A percentile compares a stretch with the other conserved stretches of the same genome.
These are phyloP conservation scores for Hydractinia echinata DNA, from an alignment of 30 jellyfish, hydroid and myxozoan species.

Conservation along the genomic window DNA sequence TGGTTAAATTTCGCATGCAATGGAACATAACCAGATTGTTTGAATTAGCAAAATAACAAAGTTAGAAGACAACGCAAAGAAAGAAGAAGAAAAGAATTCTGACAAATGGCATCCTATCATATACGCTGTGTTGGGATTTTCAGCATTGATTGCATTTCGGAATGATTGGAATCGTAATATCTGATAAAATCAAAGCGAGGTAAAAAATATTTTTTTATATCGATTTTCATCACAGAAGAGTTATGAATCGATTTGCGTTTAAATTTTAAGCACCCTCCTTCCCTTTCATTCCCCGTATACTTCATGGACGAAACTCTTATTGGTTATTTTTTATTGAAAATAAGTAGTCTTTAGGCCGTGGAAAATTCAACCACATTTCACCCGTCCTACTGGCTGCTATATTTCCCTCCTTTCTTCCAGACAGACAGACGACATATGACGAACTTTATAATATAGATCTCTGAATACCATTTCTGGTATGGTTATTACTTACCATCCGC, in stretches of 20 bases:
- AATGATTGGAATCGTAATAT: conserved; percentile 19
- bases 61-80: background rate
- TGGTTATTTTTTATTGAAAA: background rate
- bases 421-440: no score
- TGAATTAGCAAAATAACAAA: background rate
- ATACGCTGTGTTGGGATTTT: conserved; percentile 41
- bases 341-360: no score
- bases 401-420: no score
- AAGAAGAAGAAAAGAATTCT: conserved; percentile 1
- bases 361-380: no score
- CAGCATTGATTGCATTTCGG: conserved; percentile 38
- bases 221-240: no score
- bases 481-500: no score
- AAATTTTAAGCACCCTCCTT: no score
- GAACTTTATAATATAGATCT: no score
- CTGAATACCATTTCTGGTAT: no score
- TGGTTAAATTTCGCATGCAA: background rate
- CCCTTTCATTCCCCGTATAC: background rate
- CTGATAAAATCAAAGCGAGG: conserved; percentile 32
- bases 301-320: background rate
- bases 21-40: conserved; percentile 32
- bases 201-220: background rate
- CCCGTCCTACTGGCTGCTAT: no score
- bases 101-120: conserved; percentile 27
- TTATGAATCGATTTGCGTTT: no score